Conservation (phyloP, 2,888 invertebrate genomes). For the Limenitis camilla region DNA sequence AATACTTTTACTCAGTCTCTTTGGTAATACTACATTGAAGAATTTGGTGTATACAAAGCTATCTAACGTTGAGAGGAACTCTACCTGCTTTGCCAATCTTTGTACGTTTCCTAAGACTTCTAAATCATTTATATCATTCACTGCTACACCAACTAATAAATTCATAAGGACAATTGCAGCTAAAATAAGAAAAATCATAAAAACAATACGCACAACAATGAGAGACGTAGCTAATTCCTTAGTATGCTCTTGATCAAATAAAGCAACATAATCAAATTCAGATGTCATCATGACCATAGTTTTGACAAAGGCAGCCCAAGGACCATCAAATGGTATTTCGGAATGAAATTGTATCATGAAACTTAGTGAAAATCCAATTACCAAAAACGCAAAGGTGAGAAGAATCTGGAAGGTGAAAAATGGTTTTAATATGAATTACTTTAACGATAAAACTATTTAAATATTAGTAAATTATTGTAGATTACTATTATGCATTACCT, state of each 20-base stretch:
- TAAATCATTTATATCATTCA: slow-evolving; percentile 74
- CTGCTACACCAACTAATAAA: slow-evolving; percentile 74
- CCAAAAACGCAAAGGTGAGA: slow-evolving; percentile 61
- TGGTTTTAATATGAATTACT: neutral
- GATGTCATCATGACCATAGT: slow-evolving; percentile 77
- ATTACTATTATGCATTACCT: slow-evolving; percentile 44
- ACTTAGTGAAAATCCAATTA: slow-evolving; percentile 72
- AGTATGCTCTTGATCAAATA: slow-evolving; percentile 63
- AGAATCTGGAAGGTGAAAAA: slow-evolving; percentile 57
- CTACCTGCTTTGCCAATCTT: slow-evolving; percentile 72
- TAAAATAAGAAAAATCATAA: slow-evolving; percentile 68
- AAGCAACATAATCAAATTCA: slow-evolving; percentile 70
- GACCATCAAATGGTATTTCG: slow-evolving; percentile 64
- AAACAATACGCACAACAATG: slow-evolving; percentile 64
- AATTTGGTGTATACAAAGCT: slow-evolving; percentile 65
- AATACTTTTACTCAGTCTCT: slow-evolving; percentile 41
- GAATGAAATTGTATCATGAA: slow-evolving; percentile 74
- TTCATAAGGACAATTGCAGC: slow-evolving; percentile 77
- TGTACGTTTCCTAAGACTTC: slow-evolving; percentile 73
- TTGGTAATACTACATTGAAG: slow-evolving; percentile 52
- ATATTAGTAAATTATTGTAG: neutral
- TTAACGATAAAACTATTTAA: neutral
- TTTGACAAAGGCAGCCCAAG: slow-evolving; percentile 70
- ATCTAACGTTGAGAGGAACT: slow-evolving; percentile 68
- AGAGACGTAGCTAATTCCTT: slow-evolving; percentile 53